Conservation (phyloP, 2,797 vertebrate genomes). For the Neosilurus mollespiculum region DNA sequence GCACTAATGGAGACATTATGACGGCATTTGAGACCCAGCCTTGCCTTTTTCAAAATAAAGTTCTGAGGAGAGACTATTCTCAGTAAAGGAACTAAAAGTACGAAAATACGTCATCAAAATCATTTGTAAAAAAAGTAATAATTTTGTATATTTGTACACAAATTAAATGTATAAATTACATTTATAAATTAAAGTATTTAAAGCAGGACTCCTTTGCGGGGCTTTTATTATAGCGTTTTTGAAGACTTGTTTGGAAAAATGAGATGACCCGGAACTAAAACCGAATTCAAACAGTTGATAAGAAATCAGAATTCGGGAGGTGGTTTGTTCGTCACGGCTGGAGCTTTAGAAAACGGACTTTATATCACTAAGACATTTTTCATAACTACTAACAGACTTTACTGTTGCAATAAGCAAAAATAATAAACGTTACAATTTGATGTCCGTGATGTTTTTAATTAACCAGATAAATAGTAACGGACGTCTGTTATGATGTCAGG, state of each 20-base stretch:
- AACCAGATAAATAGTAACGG: not conserved
- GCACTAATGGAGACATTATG: not conserved
- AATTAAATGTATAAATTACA: no score
- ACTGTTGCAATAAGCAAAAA: not conserved
- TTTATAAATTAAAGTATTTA: not conserved
- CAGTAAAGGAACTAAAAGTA: not conserved
- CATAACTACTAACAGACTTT: not conserved
- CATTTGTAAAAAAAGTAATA: not conserved
- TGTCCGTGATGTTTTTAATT: not conserved
- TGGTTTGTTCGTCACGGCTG: no score
- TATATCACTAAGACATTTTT: not conserved
- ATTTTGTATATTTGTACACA: no score
- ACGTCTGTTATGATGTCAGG: not conserved
- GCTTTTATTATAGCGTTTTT: constrained; percentile 14
- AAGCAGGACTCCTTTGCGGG: not conserved
- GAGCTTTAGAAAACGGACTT: not conserved
- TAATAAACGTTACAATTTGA: not conserved
- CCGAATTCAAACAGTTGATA: constrained; percentile 1
- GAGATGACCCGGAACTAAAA: constrained; percentile 26
- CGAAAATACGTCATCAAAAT: not conserved
- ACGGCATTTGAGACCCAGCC: not conserved
- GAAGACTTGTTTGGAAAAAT: no score
- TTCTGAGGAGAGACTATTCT: not conserved
- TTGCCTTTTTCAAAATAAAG: constrained; percentile 19
- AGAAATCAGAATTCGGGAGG: no score